phyloP scores from a whole-genome alignment of 2,797 vertebrate genomes.

The Xenopus petersii region DNA sequence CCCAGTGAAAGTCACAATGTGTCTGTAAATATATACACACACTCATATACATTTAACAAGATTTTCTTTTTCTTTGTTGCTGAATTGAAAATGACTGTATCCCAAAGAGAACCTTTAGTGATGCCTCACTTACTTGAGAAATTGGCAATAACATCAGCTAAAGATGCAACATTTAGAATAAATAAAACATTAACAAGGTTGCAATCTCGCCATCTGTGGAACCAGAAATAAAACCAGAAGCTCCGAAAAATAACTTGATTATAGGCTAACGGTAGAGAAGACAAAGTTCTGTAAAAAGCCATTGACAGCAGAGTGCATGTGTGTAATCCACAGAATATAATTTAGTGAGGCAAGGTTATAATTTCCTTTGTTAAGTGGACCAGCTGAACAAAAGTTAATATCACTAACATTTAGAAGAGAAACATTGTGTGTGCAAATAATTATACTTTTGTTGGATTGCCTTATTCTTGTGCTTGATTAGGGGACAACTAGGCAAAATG shows the following conservation, averaged over 20 bases:
- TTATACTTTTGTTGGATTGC: slow-evolving; percentile 17
- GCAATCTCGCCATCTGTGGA: slow-evolving; percentile 39
- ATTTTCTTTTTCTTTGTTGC: background rate
- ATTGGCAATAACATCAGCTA: slow-evolving; percentile 14
- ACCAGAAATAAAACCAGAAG: slow-evolving; percentile 36
- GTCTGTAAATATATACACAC: too few species aligned
- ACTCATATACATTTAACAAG: too few species aligned
- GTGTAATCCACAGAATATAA: slow-evolving; percentile 42
- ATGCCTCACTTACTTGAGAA: slow-evolving; percentile 16
- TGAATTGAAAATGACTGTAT: background rate
- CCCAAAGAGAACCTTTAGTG: slow-evolving; percentile 8
- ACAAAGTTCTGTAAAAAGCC: slow-evolving; percentile 26
- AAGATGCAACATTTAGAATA: slow-evolving; percentile 27
- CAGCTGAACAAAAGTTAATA: slow-evolving; percentile 33
- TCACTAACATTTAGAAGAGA: slow-evolving; percentile 18
- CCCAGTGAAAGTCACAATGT: too few species aligned
- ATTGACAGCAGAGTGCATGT: slow-evolving; percentile 40
- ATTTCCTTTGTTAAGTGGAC: slow-evolving; percentile 37
- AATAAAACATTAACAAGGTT: slow-evolving; percentile 38
- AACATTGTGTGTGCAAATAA: slow-evolving; percentile 24
- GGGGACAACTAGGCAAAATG: background rate
- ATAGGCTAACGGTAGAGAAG: slow-evolving; percentile 30
- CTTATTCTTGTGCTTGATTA: background rate
- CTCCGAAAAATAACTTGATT: slow-evolving; percentile 40
- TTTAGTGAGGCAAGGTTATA: slow-evolving; percentile 30